A percentile compares a stretch with the other conserved stretches of the same genome.
Evolutionary conservation across 2,113 vertebrate genomes (phyloP).

Genomic region (Pituophis catenifer): DNA sequence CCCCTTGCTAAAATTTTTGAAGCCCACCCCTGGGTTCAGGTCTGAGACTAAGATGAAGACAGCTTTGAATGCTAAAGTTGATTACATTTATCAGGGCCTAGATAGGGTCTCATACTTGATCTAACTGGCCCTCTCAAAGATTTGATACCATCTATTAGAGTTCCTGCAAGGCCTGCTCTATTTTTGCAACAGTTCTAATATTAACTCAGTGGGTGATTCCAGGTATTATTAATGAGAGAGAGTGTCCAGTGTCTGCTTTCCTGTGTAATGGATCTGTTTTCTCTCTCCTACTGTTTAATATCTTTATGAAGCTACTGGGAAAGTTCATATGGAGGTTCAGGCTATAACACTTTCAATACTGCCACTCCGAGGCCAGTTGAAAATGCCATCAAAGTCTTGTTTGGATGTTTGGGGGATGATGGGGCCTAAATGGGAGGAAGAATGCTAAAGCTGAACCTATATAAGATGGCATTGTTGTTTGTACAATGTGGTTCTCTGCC

Average conservation of each 20-base stretch:
- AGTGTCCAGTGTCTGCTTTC: neutral
- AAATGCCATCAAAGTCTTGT: neutral
- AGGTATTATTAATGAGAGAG: neutral
- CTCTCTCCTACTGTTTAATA: neutral
- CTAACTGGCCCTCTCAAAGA: neutral
- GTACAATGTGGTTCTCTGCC: neutral
- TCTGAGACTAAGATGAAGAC: neutral
- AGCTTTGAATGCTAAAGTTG: neutral
- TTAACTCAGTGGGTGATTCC: neutral
- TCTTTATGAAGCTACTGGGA: neutral
- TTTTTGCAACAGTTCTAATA: neutral
- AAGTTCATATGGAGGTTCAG: neutral
- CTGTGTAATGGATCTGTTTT: neutral
- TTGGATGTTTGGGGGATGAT: neutral
- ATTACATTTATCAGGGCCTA: neutral
- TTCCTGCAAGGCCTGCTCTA: neutral
- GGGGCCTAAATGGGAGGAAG: neutral
- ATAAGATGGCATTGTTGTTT: neutral
- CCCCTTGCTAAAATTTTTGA: no score
- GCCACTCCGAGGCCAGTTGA: neutral
- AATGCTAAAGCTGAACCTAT: neutral
- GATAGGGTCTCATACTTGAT: neutral
- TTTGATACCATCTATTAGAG: neutral
- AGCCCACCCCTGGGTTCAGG: neutral
- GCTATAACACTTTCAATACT: neutral